A percentile compares a stretch with the other conserved stretches of the same genome.
Conservation (phyloP, 2,888 invertebrate species). For the Tortrix viridana region DNA sequence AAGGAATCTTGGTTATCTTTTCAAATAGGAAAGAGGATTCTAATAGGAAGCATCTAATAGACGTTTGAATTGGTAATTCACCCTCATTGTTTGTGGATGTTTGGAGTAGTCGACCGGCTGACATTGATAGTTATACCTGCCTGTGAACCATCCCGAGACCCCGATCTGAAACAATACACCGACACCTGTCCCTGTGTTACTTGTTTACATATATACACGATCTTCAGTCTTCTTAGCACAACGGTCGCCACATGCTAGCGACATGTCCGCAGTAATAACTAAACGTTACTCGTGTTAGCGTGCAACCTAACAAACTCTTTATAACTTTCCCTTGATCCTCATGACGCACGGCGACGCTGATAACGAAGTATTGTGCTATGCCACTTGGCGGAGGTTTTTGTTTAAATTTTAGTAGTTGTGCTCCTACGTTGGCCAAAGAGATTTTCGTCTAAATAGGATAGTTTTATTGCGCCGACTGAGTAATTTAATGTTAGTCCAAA, state of each 20-base stretch:
- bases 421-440: no score
- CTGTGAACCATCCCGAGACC: constrained; percentile 96
- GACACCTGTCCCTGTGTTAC: constrained; percentile 73
- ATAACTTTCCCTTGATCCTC: constrained; percentile 33
- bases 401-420: background rate
- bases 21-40: constrained; percentile 4
- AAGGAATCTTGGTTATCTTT: constrained; percentile 2
- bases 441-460: no score
- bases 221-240: constrained; percentile 24
- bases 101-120: constrained; percentile 98
- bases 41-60: constrained; percentile 39
- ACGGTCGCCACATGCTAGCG: constrained; percentile 28
- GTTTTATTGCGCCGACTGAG: no score
- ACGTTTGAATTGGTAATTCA: constrained; percentile 83
- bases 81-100: constrained; percentile 95
- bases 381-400: constrained; percentile 8
- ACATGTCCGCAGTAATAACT: constrained; percentile 14
- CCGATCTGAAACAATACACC: constrained; percentile 91
- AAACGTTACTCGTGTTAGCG: constrained; percentile 33
- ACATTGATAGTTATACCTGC: constrained; percentile 97
- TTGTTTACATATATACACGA: constrained; percentile 45
- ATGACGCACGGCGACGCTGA: constrained; percentile 25
- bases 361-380: constrained; percentile 27
- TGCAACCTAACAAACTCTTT: constrained; percentile 21
- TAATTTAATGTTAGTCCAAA: no score